Conservation (phyloP, 2,888 invertebrate species). For the Andrena fulva region DNA sequence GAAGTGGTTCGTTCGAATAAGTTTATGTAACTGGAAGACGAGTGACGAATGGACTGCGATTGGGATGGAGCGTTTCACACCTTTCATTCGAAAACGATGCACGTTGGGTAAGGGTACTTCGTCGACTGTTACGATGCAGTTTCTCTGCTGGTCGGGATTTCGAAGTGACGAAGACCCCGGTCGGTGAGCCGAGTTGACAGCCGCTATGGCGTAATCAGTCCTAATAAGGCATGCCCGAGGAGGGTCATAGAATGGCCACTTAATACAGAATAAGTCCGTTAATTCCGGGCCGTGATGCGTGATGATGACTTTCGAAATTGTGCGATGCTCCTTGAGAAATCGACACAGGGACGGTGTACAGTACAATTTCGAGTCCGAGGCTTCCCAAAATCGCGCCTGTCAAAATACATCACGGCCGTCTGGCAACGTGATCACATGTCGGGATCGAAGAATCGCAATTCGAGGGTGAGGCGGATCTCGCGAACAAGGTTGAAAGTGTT, state of each 20-base stretch:
- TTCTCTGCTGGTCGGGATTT: constrained; percentile 57
- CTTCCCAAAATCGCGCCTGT: constrained; percentile 8
- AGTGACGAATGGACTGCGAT: neutral
- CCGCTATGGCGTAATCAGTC: constrained; percentile 69
- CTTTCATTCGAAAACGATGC: constrained; percentile 60
- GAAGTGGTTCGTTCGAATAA: neutral
- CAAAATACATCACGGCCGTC: constrained; percentile 32
- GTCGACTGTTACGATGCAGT: constrained; percentile 57
- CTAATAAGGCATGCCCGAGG: constrained; percentile 67
- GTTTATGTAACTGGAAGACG: neutral
- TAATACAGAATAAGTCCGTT: constrained; percentile 72
- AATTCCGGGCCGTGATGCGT: constrained; percentile 58
- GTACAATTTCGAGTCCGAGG: constrained; percentile 28
- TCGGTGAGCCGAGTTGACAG: constrained; percentile 57
- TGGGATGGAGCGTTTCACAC: constrained; percentile 42
- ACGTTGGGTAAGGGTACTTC: constrained; percentile 18
- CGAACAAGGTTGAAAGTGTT: neutral
- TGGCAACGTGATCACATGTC: constrained; percentile 1
- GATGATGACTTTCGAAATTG: constrained; percentile 66
- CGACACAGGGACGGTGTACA: constrained; percentile 25
- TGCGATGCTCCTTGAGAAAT: constrained; percentile 50
- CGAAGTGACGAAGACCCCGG: constrained; percentile 50
- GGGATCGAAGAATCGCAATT: constrained; percentile 1
- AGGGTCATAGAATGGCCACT: constrained; percentile 68
- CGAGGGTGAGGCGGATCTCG: neutral